Evolutionary conservation across 2,888 invertebrate genomes (phyloP).

Genomic region (Plebejus argus): DNA sequence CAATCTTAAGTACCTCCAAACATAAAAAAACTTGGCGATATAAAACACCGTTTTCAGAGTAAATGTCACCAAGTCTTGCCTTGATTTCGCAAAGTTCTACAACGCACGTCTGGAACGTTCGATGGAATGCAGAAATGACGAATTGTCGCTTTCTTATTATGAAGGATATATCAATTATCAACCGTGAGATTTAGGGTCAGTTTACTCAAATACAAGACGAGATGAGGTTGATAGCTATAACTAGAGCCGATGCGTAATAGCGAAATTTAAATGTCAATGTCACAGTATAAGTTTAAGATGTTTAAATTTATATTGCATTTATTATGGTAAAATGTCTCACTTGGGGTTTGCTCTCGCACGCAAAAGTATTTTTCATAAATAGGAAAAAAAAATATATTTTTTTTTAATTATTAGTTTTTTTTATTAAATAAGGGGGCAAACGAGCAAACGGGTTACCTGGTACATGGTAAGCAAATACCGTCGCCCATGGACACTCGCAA

Average conservation of each 20-base stretch:
- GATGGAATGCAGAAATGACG: slow-evolving; percentile 1
- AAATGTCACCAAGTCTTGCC: not conserved
- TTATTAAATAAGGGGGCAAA: too few species aligned
- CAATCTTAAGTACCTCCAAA: not conserved
- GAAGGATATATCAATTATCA: slow-evolving; percentile 1
- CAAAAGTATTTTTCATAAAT: too few species aligned
- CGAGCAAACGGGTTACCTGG: too few species aligned
- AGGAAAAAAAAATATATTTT: too few species aligned
- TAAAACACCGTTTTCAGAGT: not conserved
- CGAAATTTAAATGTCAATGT: not conserved
- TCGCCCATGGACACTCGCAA: too few species aligned
- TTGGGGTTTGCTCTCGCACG: too few species aligned
- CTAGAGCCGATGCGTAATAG: too few species aligned
- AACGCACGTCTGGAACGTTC: not conserved
- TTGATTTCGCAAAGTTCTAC: not conserved
- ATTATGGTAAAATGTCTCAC: too few species aligned
- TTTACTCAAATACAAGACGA: not conserved
- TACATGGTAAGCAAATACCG: too few species aligned
- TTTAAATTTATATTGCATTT: too few species aligned
- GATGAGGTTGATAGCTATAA: not conserved
- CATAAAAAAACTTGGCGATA: not conserved
- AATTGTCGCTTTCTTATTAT: not conserved
- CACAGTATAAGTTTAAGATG: not conserved
- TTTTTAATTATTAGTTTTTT: too few species aligned
- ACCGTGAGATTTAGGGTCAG: not conserved